Percentiles rank a stretch among this genome's conserved stretches.
These are phyloP conservation scores for Euclidia mi DNA, from an alignment of 2,888 invertebrate genomes.

Conservation along the genomic window DNA sequence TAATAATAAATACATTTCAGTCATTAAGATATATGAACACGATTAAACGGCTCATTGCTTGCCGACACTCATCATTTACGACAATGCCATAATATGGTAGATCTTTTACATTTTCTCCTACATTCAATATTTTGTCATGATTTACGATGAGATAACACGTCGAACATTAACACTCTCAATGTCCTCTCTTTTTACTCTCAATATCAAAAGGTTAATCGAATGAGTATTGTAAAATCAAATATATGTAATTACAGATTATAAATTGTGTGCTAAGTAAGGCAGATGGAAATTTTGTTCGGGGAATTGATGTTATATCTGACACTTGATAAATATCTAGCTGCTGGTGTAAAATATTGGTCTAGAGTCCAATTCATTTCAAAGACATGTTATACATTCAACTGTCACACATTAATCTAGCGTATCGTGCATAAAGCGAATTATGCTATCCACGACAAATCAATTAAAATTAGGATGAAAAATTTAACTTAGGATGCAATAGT, in stretches of 20 bases:
- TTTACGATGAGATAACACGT: background rate
- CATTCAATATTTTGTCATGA: slow-evolving; percentile 2
- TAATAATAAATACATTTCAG: background rate
- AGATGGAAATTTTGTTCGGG: background rate
- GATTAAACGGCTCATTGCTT: background rate
- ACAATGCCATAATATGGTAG: background rate
- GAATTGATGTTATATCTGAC: background rate
- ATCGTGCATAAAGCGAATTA: too few relatives aligned
- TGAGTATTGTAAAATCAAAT: slow-evolving; percentile 38
- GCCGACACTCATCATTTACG: background rate
- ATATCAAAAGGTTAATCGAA: slow-evolving; percentile 5
- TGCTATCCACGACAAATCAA: too few relatives aligned
- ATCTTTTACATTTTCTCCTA: background rate
- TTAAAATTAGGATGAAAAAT: too few relatives aligned
- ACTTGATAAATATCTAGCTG: background rate
- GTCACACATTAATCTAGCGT: too few relatives aligned
- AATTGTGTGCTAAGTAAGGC: background rate
- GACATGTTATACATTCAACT: too few relatives aligned
- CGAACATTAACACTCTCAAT: background rate
- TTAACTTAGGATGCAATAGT: too few relatives aligned
- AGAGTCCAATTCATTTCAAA: too few relatives aligned
- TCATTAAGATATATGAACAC: too few relatives aligned
- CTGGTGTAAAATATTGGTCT: background rate
- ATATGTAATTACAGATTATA: slow-evolving; percentile 7
- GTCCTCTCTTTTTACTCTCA: background rate